A percentile compares a stretch with the other conserved stretches of the same genome.
These are phyloP conservation scores for Ammospiza maritima DNA, from an alignment of 2,797 vertebrate species.

Conservation along the genomic window DNA sequence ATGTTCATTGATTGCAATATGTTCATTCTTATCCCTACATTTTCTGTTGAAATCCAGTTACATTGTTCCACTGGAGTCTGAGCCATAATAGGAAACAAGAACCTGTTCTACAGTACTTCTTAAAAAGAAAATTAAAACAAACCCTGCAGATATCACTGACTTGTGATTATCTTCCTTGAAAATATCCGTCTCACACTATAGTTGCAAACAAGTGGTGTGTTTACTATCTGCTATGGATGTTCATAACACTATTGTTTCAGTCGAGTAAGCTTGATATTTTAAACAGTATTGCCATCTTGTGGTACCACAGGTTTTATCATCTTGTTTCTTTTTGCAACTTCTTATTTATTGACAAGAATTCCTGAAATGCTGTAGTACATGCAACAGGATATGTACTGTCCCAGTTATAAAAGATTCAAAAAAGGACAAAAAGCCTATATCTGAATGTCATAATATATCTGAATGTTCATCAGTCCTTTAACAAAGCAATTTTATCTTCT, in stretches of 20 bases:
- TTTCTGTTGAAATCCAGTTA: constrained; percentile 21
- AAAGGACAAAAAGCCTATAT: not conserved
- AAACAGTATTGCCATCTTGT: constrained; percentile 77
- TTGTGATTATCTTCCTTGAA: constrained; percentile 6
- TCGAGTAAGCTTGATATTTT: constrained; percentile 42
- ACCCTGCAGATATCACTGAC: not conserved
- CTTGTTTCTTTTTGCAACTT: not conserved
- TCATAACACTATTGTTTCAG: not conserved
- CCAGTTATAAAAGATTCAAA: not conserved
- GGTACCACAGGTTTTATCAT: constrained; percentile 2
- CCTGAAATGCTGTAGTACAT: not conserved
- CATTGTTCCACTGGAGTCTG: not conserved
- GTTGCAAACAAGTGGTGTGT: not conserved
- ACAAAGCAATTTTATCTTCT: not conserved
- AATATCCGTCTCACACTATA: not conserved
- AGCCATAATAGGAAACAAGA: not conserved
- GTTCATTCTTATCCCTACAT: not conserved
- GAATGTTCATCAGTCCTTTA: not conserved
- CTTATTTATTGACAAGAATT: not conserved
- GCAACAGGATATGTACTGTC: not conserved
- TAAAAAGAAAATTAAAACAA: not conserved
- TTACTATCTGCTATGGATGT: not conserved
- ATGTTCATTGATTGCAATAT: not conserved
- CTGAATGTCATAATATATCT: not conserved
- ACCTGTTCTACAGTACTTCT: not conserved